Conservation (phyloP, 1,140 invertebrate species). For the Calliopsis andreniformis region DNA sequence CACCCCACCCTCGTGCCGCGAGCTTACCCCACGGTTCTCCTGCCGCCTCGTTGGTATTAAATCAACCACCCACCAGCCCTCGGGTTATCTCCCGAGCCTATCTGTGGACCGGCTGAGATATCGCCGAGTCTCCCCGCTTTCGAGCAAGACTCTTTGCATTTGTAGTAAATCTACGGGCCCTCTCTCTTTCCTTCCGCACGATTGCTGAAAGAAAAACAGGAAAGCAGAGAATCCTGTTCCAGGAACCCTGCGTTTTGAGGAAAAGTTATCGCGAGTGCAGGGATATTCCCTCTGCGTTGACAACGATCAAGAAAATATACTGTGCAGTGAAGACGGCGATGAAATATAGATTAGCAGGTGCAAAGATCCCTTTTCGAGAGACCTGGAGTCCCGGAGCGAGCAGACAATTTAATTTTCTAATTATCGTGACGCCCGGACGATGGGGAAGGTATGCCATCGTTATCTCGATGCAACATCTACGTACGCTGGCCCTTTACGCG, state of each 20-base stretch:
- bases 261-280: not conserved
- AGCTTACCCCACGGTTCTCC: constrained; percentile 25
- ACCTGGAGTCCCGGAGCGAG: constrained; percentile 44
- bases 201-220: not conserved
- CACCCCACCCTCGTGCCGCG: constrained; percentile 24
- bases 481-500: constrained; percentile 62
- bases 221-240: not conserved
- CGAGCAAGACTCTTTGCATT: constrained; percentile 53
- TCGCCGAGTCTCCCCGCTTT: constrained; percentile 45
- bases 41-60: constrained; percentile 67
- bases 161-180: constrained; percentile 47
- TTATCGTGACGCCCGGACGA: constrained; percentile 77
- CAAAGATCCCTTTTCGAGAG: constrained; percentile 1
- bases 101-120: constrained; percentile 71
- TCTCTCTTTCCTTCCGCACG: constrained; percentile 16
- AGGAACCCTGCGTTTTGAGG: not conserved
- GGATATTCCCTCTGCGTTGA: not conserved
- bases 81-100: constrained; percentile 74
- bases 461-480: constrained; percentile 78
- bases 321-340: not conserved
- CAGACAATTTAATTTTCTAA: constrained; percentile 81
- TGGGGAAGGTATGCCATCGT: constrained; percentile 64
- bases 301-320: not conserved
- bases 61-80: constrained; percentile 74
- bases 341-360: constrained; percentile 43